Evolutionary conservation across 2,888 invertebrate species (phyloP).

Genomic region (Chymomyza procnemis): DNA sequence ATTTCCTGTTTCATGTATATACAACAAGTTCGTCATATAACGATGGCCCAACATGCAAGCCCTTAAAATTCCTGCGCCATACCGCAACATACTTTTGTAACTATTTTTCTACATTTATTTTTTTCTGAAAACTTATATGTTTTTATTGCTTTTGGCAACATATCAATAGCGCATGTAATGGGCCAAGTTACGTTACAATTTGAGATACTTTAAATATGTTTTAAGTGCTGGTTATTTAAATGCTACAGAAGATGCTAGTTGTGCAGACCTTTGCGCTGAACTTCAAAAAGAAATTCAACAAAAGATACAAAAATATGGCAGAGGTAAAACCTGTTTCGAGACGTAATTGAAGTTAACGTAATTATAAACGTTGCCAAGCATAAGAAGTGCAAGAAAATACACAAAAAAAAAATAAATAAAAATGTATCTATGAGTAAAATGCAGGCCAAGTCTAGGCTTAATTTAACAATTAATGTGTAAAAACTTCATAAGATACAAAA

Average conservation of each 20-base stretch:
- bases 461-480: not conserved
- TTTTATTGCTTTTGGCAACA: not conserved
- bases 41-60: not conserved
- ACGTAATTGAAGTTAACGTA: constrained; percentile 18
- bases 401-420: not conserved
- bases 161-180: not conserved
- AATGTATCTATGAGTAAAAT: not conserved
- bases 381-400: not conserved
- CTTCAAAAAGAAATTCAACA: not conserved
- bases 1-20: constrained; percentile 2
- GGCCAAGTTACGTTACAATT: not conserved
- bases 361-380: constrained; percentile 12
- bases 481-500: not conserved
- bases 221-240: not conserved
- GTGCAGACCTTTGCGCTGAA: not conserved
- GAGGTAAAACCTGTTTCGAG: not conserved
- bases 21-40: not conserved
- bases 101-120: too few species aligned
- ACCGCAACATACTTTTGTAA: not conserved
- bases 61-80: not conserved
- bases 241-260: not conserved
- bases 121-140: not conserved
- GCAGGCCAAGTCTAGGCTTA: not conserved
- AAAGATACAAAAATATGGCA: not conserved
- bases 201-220: not conserved